These are phyloP conservation scores for Hirtodrosophila histrioides DNA, from an alignment of 2,888 invertebrate species.

Conservation along the genomic window DNA sequence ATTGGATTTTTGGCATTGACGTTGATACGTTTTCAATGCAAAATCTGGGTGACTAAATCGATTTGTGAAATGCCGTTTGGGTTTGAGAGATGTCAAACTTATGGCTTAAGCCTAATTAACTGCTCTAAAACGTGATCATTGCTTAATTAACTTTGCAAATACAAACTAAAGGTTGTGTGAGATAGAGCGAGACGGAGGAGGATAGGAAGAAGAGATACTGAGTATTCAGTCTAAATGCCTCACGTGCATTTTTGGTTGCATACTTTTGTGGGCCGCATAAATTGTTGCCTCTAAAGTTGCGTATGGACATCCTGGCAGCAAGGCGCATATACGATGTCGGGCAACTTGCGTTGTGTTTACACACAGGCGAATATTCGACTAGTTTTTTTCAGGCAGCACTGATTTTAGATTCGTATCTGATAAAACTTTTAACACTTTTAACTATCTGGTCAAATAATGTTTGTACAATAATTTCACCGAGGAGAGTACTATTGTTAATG, in stretches of 20 bases:
- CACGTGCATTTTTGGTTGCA: conserved; percentile 42
- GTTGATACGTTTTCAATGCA: conserved; percentile 18
- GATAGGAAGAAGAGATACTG: neutral
- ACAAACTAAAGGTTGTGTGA: neutral
- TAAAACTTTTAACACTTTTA: no score
- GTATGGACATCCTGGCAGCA: conserved; percentile 49
- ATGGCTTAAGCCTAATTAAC: conserved; percentile 50
- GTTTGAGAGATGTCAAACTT: conserved; percentile 22
- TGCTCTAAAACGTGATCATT: conserved; percentile 29
- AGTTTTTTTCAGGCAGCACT: no score
- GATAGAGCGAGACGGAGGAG: neutral
- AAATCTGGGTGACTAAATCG: conserved; percentile 7
- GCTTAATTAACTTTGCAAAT: neutral
- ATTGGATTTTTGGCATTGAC: conserved; percentile 45
- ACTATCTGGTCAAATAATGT: no score
- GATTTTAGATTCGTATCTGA: no score
- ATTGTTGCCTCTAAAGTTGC: conserved; percentile 32
- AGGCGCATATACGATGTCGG: neutral
- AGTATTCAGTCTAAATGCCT: conserved; percentile 4
- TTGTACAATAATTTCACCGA: no score
- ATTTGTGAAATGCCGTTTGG: conserved; percentile 14
- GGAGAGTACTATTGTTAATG: no score
- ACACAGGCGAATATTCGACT: no score
- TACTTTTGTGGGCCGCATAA: conserved; percentile 44
- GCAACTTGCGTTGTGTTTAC: no score